phyloP scores from a whole-genome alignment of 2,113 vertebrate genomes.

The Psammodynastes pulverulentus region DNA sequence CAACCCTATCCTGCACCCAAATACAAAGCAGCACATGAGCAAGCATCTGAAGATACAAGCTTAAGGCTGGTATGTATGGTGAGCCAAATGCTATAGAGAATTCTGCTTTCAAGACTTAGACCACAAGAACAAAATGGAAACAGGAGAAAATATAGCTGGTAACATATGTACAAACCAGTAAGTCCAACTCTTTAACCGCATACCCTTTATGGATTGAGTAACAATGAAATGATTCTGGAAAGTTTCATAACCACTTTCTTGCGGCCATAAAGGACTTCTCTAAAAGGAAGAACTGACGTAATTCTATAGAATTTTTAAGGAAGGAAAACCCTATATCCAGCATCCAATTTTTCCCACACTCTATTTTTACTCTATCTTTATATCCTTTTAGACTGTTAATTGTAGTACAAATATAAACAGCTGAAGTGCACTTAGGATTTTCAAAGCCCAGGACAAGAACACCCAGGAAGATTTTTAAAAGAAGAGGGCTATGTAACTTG shows the following conservation, averaged over 20 bases:
- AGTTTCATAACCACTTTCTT: slow-evolving; percentile 6
- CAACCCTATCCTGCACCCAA: slow-evolving; percentile 7
- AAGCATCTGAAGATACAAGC: not conserved
- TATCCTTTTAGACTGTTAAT: rapidly evolving
- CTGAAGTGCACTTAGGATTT: not conserved
- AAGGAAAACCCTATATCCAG: slow-evolving; percentile 5
- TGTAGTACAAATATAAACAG: not conserved
- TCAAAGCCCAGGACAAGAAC: not conserved
- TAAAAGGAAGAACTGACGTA: slow-evolving; percentile 22
- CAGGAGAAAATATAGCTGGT: slow-evolving; percentile 49
- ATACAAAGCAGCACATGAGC: not conserved
- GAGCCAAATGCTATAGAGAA: slow-evolving; percentile 12
- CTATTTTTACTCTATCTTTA: not conserved
- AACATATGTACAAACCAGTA: slow-evolving; percentile 44
- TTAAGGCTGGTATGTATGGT: not conserved
- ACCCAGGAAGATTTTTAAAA: not conserved
- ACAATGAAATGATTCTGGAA: slow-evolving; percentile 14
- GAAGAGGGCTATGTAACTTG: not conserved
- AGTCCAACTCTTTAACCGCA: slow-evolving; percentile 49
- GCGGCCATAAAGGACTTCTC: not conserved
- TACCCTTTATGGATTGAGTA: slow-evolving; percentile 46
- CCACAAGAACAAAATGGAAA: slow-evolving; percentile 24
- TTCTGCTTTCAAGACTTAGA: not conserved
- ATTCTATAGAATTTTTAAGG: slow-evolving; percentile 22
- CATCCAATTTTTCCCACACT: not conserved